Evolutionary conservation across 2,888 invertebrate genomes (phyloP), one percentile per base, ranked within the genome.

Genomic region (Aradus depressus): DNA sequence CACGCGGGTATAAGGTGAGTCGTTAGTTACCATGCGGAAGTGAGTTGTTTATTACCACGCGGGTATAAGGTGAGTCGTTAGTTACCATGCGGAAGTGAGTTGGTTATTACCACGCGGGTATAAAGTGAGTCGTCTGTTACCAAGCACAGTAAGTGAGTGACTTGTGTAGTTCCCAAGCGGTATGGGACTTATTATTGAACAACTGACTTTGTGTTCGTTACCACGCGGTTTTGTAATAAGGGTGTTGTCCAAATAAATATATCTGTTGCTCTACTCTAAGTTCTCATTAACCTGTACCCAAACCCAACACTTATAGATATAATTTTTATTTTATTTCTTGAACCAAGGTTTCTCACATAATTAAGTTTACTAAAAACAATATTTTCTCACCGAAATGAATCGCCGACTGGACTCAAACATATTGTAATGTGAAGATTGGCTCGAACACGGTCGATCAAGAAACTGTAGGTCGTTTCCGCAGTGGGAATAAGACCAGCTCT

Each of bases 381-480:
- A 23, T 23, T 28, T 44, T 19, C 2, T 44, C 56, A 69, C 69
- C 67, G 65, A 68, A 91, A 89, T 14, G 77, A 76, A 53, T 87
- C 85, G 1, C 90, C 91, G 51, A 90, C 85, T 1, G 91, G 90
- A 62, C 87, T 90, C 79, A 92, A 84, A 64, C 88, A 86, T 22
- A 92, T 69, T 41, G 88, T 77, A 26, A 90, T 77, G 63, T 88
- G 89, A 65, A 91, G 66, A 65, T 87, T 82, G 14, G 74, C 68
- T 44, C 85, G 70, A 12, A 87, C 84, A 53, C 87, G 74, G 55
- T 84, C 79, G 62, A 90, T 80, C 44, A 92, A 73, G 67, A 83
- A 86, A 57, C 76, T 68, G 64, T 86, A 85, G 51, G 86, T 75
- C 0, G 75, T 70, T 64, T 89, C 86, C 2, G 73, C 70, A 0